phyloP scores from a whole-genome alignment of 1,140 invertebrate species.

The Drosophila erecta region DNA sequence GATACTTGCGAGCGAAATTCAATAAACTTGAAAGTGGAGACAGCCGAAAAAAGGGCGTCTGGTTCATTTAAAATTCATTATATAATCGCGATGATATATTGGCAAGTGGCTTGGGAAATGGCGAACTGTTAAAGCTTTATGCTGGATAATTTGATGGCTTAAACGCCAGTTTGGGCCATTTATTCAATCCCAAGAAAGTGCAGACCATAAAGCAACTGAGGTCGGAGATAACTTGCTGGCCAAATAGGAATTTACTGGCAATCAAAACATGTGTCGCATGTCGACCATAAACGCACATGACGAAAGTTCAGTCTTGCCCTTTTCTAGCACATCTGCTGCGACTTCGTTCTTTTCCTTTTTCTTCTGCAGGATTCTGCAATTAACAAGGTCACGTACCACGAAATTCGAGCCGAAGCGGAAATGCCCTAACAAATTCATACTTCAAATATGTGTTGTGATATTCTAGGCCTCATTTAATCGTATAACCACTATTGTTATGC shows the following conservation, averaged over 20 bases:
- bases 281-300: slow-evolving; percentile 8
- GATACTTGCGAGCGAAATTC: slow-evolving; percentile 3
- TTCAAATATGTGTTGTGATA: no score
- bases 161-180: not conserved
- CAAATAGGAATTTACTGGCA: slow-evolving; percentile 18
- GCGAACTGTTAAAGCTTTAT: not conserved
- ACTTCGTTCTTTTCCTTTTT: not conserved
- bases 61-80: slow-evolving; percentile 29
- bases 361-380: slow-evolving; percentile 36
- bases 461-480: no score
- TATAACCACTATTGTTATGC: no score
- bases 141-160: not conserved
- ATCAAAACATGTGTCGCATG: slow-evolving; percentile 26
- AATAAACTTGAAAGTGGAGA: slow-evolving; percentile 12
- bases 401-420: slow-evolving; percentile 18
- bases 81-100: slow-evolving; percentile 6
- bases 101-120: not conserved
- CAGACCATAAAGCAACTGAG: slow-evolving; percentile 17
- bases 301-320: not conserved
- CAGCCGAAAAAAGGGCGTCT: not conserved
- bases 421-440: not conserved
- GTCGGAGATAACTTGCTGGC: slow-evolving; percentile 33
- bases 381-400: slow-evolving; percentile 28
- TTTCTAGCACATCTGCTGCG: slow-evolving; percentile 1
- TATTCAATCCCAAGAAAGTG: slow-evolving; percentile 15